Evolutionary conservation across 2,113 vertebrate species (phyloP).

Genomic region (Symphodus melops): DNA sequence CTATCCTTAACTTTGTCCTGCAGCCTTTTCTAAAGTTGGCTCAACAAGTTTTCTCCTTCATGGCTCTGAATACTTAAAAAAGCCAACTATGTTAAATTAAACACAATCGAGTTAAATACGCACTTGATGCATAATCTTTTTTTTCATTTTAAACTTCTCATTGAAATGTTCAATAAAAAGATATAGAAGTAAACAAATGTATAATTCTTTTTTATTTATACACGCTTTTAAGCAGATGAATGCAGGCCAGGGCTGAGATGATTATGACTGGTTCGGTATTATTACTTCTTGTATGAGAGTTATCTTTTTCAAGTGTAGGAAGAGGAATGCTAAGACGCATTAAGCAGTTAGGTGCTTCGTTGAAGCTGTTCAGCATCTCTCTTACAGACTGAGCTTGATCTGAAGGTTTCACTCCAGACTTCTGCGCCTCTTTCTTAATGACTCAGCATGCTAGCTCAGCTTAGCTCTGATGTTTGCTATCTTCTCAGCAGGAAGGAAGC

Average conservation of each 20-base stretch:
- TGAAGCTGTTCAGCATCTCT: neutral
- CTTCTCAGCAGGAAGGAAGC: conserved; percentile 19
- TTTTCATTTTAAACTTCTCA: neutral
- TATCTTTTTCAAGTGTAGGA: conserved; percentile 41
- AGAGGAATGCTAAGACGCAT: neutral
- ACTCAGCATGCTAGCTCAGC: neutral
- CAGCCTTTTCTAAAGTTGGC: neutral
- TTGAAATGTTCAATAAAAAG: no score
- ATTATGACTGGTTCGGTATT: conserved; percentile 20
- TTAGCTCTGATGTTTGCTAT: conserved; percentile 17
- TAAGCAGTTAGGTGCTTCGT: neutral
- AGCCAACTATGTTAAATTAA: no score
- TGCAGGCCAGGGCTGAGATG: conserved; percentile 16
- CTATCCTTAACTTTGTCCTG: neutral
- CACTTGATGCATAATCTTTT: neutral
- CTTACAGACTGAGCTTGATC: neutral
- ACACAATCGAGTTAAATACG: neutral
- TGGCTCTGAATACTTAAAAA: neutral
- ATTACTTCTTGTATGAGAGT: conserved; percentile 11
- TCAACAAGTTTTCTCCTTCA: neutral
- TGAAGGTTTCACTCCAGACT: neutral
- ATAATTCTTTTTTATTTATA: conserved; percentile 2
- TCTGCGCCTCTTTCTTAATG: neutral
- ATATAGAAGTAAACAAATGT: neutral
- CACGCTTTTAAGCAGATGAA: conserved; percentile 12